These are phyloP conservation scores for Leucoma salicis DNA, from an alignment of 2,888 invertebrate species.

Conservation along the genomic window DNA sequence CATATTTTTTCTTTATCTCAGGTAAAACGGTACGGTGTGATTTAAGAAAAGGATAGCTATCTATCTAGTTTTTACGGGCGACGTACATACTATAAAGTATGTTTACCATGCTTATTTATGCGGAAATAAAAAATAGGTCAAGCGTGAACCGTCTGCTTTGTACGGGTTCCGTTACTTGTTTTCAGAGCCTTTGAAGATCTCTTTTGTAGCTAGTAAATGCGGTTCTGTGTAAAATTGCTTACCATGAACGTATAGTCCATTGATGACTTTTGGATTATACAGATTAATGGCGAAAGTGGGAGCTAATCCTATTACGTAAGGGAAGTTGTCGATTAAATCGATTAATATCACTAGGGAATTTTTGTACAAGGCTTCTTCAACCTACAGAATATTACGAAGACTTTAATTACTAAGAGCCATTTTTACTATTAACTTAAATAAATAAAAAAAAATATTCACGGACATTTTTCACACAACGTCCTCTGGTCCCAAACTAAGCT, in stretches of 20 bases:
- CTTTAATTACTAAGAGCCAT: no score
- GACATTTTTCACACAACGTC: no score
- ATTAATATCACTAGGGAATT: no score
- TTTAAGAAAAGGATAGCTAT: constrained; percentile 12
- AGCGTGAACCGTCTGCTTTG: constrained; percentile 8
- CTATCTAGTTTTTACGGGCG: constrained; percentile 29
- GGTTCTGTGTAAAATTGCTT: constrained; percentile 1
- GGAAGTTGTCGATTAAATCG: no score
- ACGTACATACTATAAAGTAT: constrained; percentile 27
- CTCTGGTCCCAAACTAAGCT: no score
- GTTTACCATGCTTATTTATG: constrained; percentile 33
- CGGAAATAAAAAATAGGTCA: constrained; percentile 29
- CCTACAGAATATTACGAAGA: no score
- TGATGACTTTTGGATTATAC: neutral
- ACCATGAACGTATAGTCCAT: neutral
- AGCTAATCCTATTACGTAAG: no score
- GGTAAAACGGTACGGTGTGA: constrained; percentile 7
- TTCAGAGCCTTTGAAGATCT: neutral
- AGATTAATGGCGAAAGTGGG: no score
- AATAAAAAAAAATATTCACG: no score
- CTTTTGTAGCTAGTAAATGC: neutral
- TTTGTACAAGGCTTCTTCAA: no score
- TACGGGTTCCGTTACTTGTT: constrained; percentile 12
- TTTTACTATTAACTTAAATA: no score
- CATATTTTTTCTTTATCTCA: constrained; percentile 7